phyloP scores from a whole-genome alignment of 2,888 invertebrate species.

The Hypercompe scribonia region DNA sequence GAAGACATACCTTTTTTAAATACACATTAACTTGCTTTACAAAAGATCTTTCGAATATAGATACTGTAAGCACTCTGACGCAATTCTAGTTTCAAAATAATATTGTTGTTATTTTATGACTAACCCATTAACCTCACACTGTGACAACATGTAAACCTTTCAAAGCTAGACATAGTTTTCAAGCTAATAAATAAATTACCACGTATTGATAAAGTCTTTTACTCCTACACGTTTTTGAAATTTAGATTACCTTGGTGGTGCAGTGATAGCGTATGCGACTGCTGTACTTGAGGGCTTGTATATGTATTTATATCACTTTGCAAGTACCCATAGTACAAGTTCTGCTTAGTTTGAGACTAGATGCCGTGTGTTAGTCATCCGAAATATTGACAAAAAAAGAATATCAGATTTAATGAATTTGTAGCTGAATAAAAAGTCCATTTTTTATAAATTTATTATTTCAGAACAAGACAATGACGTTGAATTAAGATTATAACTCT shows the following conservation, averaged over 20 bases:
- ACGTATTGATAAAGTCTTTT: background rate
- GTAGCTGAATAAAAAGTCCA: background rate
- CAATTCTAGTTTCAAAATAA: background rate
- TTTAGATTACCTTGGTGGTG: too few relatives aligned
- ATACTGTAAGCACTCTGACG: background rate
- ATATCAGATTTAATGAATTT: too few relatives aligned
- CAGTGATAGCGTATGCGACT: too few relatives aligned
- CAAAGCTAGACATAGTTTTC: background rate
- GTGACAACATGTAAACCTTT: background rate
- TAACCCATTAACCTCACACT: background rate
- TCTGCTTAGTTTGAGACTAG: too few relatives aligned
- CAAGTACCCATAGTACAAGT: too few relatives aligned
- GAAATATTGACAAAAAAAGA: too few relatives aligned
- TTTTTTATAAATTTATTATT: background rate
- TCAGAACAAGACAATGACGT: background rate
- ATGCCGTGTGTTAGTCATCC: too few relatives aligned
- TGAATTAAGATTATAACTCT: background rate
- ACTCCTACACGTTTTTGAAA: background rate
- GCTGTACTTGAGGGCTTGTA: too few relatives aligned
- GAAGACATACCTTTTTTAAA: background rate
- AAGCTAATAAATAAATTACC: background rate
- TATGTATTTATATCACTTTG: too few relatives aligned
- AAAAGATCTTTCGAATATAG: too few relatives aligned
- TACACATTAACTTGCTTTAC: background rate
- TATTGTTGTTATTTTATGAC: background rate